Evolutionary conservation across 2,113 vertebrate genomes (phyloP).

Genomic region (Craseonycteris thonglongyai): DNA sequence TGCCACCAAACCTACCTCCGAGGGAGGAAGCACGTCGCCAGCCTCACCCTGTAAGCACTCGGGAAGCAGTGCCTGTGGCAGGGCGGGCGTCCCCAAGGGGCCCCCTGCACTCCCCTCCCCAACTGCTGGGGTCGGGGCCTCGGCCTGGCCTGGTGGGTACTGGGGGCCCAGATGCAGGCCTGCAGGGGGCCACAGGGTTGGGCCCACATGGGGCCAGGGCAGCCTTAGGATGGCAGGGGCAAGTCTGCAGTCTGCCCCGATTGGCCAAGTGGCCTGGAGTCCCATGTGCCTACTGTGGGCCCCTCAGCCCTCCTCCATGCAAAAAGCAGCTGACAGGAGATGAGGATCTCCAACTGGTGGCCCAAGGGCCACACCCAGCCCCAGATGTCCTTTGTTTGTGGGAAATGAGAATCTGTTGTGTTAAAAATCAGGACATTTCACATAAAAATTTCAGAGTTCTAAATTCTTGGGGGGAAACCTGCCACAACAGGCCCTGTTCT

Average conservation of each 20-base stretch:
- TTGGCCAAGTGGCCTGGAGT: background rate
- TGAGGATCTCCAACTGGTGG: accelerated
- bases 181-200: background rate
- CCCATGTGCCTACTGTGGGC: accelerated
- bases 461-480: background rate
- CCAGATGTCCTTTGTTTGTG: background rate
- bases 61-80: slow-evolving; percentile 59
- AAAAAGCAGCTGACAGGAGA: accelerated
- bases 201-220: background rate
- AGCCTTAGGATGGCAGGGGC: background rate
- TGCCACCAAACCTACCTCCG: slow-evolving; percentile 91
- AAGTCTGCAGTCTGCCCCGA: background rate
- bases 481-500: accelerated
- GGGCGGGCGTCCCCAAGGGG: slow-evolving; percentile 51
- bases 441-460: accelerated
- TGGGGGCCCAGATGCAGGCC: background rate
- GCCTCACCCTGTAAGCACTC: slow-evolving; percentile 91
- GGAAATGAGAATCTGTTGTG: background rate
- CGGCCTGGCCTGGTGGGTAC: background rate
- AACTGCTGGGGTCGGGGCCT: background rate
- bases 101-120: slow-evolving; percentile 29
- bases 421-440: background rate
- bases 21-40: slow-evolving; percentile 88
- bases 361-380: background rate
- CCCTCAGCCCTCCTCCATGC: background rate